Evolutionary conservation across 2,888 invertebrate species (phyloP), one percentile per base, ranked within the genome.

Genomic region (Dendrolimus houi): DNA sequence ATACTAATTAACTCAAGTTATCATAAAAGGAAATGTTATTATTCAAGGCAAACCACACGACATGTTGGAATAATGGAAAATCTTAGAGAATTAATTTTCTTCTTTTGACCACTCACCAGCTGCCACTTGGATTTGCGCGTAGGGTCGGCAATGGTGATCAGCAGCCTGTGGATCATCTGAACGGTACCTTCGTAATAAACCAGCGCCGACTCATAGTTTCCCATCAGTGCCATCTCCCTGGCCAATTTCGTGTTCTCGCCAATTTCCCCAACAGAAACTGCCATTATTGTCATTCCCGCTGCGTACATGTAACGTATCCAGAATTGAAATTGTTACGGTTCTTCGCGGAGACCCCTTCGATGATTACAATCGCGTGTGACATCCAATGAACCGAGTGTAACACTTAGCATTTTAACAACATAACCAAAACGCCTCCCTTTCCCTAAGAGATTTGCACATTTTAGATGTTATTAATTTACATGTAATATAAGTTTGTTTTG

Each of bases 181-280:
- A 98, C 93, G 9, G 96, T 96, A 57, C 97, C 97, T 82, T 98
- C 96, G 81, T 98, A 98, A 85, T 98, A 98, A 59, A 98, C 96
- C 66, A 95, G 93, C 40, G 99, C 96, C 63, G 96, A 96, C 77
- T 99, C 98, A 80, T 99, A 99, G 86, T 98, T 97, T 29, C 99
- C 98, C 79, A 97, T 94, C 74, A 99, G 91, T 62, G 98, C 97
- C 95, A 96, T 96, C 92, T 99, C 98, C 75, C 99, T 93, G 59
- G 98, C 99, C 85, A 98, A 88, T 87, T 97, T 97, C 60, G 98
- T 96, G 91, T 98, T 98, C 91, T 98, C 98, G 92, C 95, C 96
- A 88, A 98, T 97, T 92, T 97, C 97, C 85, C 94, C 95, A 84
- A 96, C 94, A 79, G 95, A 95, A 85, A 96, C 95, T 90, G 96